A percentile compares a stretch with the other conserved stretches of the same genome.
Conservation (phyloP, 2,113 vertebrate genomes). For the Pituophis catenifer region DNA sequence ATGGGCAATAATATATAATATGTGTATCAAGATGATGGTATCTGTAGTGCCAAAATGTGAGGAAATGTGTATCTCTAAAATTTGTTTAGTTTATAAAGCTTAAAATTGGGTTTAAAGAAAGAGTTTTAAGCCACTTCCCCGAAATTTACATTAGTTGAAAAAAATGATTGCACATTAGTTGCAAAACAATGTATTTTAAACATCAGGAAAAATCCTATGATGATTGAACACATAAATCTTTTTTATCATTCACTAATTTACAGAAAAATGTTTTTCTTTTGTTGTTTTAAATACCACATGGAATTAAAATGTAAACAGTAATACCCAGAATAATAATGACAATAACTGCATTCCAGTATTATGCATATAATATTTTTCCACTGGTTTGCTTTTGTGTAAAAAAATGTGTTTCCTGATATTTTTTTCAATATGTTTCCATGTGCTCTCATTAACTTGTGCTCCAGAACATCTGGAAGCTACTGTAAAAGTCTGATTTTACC, state of each 20-base stretch:
- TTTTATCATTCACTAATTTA: conserved; percentile 32
- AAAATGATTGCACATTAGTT: fast-evolving
- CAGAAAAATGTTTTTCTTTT: not conserved
- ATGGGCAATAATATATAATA: not conserved
- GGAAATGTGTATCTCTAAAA: not conserved
- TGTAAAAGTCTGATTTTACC: conserved; percentile 47
- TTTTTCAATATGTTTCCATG: conserved; percentile 62
- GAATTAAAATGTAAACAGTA: not conserved
- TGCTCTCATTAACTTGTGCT: conserved; percentile 56
- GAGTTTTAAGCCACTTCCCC: not conserved
- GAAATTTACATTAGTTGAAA: not conserved
- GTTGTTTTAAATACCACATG: fast-evolving
- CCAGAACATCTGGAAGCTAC: conserved; percentile 56
- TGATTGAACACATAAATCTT: conserved; percentile 18
- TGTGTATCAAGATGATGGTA: not conserved
- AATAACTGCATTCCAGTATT: conserved; percentile 5
- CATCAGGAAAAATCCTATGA: not conserved
- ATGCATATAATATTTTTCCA: conserved; percentile 61
- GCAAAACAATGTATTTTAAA: not conserved
- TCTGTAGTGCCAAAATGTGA: not conserved
- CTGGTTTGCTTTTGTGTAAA: conserved; percentile 57
- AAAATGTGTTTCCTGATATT: conserved; percentile 70
- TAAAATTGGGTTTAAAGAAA: not conserved
- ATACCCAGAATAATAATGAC: conserved; percentile 22
- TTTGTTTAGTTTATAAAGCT: not conserved